Conservation (phyloP, 2,797 vertebrate genomes). For the Gymnocypris eckloni region DNA sequence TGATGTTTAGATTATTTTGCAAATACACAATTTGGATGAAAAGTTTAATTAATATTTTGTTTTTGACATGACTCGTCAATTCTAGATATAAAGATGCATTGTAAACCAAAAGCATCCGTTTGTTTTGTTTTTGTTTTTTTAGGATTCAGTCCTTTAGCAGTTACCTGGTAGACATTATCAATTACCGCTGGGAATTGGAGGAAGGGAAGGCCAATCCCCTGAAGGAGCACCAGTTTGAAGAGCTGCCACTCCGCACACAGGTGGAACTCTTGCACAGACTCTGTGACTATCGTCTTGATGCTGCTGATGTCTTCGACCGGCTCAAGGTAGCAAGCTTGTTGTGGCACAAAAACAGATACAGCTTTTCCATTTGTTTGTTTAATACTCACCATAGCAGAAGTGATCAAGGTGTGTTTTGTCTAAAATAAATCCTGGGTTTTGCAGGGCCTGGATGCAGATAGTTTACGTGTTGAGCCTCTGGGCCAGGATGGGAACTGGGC, state of each 20-base stretch:
- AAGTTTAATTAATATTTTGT: too few species aligned
- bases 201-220: conserved; percentile 97
- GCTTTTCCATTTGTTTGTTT: neutral
- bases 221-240: conserved; percentile 85
- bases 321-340: conserved; percentile 85
- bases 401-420: neutral
- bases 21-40: too few species aligned
- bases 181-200: conserved; percentile 96
- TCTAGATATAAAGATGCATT: too few species aligned
- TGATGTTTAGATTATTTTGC: neutral
- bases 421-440: conserved; percentile 3
- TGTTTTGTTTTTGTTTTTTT: neutral
- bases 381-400: neutral
- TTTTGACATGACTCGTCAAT: too few species aligned
- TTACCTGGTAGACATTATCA: conserved; percentile 98
- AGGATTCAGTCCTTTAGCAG: conserved; percentile 91
- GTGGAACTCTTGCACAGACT: conserved; percentile 94
- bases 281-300: conserved; percentile 96
- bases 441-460: conserved; percentile 94
- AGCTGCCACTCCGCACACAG: conserved; percentile 86
- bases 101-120: too few species aligned
- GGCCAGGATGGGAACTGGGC: conserved; percentile 93
- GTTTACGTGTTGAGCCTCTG: conserved; percentile 93
- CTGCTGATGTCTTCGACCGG: conserved; percentile 95
- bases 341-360: neutral